A percentile compares a stretch with the other conserved stretches of the same genome.
Conservation (phyloP, 2,113 vertebrate genomes). For the Agapornis roseicollis region DNA sequence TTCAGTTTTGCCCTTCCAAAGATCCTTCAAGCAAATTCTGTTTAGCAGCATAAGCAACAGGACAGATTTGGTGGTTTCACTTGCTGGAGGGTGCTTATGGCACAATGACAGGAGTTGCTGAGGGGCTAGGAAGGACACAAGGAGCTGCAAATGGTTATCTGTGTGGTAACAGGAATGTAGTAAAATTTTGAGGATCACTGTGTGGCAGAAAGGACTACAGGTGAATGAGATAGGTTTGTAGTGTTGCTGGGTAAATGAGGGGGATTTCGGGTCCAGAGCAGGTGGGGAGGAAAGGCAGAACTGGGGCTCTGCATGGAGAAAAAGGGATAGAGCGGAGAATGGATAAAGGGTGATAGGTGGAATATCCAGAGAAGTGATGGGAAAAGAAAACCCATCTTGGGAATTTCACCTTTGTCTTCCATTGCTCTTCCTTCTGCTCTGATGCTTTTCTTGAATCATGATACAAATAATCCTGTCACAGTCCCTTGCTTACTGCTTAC, state of each 20-base stretch:
- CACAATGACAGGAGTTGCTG: not conserved
- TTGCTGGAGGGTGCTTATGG: not conserved
- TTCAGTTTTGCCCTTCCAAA: not conserved
- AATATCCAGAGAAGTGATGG: not conserved
- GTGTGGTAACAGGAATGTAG: not conserved
- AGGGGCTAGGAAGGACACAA: not conserved
- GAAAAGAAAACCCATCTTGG: not conserved
- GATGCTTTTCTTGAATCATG: not conserved
- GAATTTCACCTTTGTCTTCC: not conserved
- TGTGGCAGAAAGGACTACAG: not conserved
- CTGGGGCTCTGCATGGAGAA: not conserved
- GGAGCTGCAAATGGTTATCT: not conserved
- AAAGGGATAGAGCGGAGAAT: accelerated
- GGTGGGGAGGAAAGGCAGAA: not conserved
- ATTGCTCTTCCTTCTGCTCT: not conserved
- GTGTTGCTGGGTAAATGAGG: not conserved
- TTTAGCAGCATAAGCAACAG: not conserved
- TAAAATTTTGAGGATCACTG: not conserved
- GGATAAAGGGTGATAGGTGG: not conserved
- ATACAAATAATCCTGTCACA: not conserved
- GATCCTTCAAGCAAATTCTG: not conserved
- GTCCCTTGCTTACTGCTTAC: not conserved
- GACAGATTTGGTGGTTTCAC: not conserved
- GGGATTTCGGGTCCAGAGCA: not conserved
- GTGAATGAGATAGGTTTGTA: not conserved